A percentile compares a stretch with the other conserved stretches of the same genome.
Conservation (phyloP, 2,113 vertebrate genomes). For the Glaucomys volans region DNA sequence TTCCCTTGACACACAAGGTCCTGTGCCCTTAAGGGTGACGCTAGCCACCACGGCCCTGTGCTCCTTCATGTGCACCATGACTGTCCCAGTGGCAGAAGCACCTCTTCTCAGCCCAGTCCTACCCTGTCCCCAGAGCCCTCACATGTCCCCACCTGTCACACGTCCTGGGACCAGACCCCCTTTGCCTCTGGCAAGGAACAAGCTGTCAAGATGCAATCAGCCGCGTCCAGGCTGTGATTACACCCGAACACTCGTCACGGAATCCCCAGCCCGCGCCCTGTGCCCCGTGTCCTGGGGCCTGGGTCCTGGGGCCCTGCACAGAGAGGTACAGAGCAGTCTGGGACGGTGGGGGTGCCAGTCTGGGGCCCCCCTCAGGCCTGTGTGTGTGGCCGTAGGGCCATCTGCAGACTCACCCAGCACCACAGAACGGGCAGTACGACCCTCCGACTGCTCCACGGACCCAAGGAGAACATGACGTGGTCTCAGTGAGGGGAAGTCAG, state of each 20-base stretch:
- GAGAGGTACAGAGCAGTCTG: not conserved
- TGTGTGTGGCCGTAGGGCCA: accelerated
- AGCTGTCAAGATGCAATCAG: not conserved
- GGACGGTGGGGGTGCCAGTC: not conserved
- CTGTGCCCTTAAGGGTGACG: not conserved
- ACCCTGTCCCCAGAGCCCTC: too few relatives aligned
- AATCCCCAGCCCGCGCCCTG: accelerated
- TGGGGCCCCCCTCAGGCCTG: accelerated
- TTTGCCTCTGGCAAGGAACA: not conserved
- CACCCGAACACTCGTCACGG: accelerated
- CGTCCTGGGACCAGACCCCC: too few relatives aligned
- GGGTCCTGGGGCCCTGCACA: too few relatives aligned
- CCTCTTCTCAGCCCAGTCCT: too few relatives aligned
- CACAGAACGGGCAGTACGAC: accelerated
- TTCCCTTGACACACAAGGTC: not conserved
- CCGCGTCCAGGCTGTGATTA: not conserved
- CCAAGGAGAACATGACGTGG: accelerated
- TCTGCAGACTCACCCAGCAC: conserved; percentile 49
- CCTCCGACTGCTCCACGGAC: not conserved
- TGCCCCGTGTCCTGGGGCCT: accelerated
- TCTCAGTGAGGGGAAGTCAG: not conserved
- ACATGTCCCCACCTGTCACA: not conserved
- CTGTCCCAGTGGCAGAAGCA: accelerated
- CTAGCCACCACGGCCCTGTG: accelerated
- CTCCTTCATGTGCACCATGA: not conserved